Conservation (phyloP, 2,113 vertebrate genomes). For the Salvelinus fontinalis region DNA sequence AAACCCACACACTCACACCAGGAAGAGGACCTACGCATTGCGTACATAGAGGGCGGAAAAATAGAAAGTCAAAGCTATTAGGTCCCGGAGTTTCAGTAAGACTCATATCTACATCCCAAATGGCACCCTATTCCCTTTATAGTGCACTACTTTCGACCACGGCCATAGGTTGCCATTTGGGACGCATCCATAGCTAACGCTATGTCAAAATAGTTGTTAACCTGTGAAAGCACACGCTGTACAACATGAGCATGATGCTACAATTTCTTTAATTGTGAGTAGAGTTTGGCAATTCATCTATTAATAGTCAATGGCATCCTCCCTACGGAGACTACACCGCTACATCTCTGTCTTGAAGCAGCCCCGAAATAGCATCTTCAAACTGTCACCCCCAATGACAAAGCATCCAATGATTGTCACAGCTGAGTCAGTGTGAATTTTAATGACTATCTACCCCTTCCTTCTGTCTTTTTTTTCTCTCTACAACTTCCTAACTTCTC, state of each 20-base stretch:
- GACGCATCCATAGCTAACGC: no score
- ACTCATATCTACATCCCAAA: no score
- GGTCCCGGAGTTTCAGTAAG: no score
- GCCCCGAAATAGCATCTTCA: slow-evolving; percentile 30
- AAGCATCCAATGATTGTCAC: slow-evolving; percentile 31
- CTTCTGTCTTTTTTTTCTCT: neutral
- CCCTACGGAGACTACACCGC: slow-evolving; percentile 20
- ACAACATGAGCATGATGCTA: slow-evolving; percentile 2
- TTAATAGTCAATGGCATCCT: slow-evolving; percentile 41
- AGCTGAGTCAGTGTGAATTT: slow-evolving; percentile 15
- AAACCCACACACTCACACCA: neutral
- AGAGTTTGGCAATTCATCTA: slow-evolving; percentile 7
- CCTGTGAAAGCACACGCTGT: neutral
- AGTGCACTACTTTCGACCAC: neutral
- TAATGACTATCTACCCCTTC: neutral
- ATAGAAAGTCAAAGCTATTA: neutral
- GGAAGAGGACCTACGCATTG: neutral
- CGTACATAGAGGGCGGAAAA: neutral
- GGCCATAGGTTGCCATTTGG: neutral
- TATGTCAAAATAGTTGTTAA: neutral
- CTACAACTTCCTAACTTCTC: neutral
- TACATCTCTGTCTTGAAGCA: slow-evolving; percentile 28
- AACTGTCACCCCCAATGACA: slow-evolving; percentile 19
- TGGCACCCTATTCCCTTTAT: neutral
- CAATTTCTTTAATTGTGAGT: slow-evolving; percentile 11